Conservation (phyloP, 2,888 invertebrate species). For the Seira ritae region DNA sequence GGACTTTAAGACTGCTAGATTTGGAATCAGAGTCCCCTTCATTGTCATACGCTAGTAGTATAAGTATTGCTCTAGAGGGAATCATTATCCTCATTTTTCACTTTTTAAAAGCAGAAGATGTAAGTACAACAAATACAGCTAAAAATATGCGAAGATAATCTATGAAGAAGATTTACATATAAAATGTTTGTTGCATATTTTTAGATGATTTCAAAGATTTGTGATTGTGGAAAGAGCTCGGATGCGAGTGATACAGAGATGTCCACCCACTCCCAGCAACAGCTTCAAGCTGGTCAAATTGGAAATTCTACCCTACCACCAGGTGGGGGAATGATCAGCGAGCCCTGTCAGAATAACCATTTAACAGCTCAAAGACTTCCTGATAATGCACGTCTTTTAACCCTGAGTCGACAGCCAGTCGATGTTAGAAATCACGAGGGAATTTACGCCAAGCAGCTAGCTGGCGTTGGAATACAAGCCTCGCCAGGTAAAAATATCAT, state of each 20-base stretch:
- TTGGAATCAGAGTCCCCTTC: conserved; percentile 72
- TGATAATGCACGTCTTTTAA: conserved; percentile 69
- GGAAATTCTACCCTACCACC: conserved; percentile 62
- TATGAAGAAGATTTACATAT: neutral
- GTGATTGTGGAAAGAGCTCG: conserved; percentile 73
- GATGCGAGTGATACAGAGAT: conserved; percentile 73
- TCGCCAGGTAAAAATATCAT: conserved; percentile 68
- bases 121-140: conserved; percentile 56
- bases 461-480: conserved; percentile 70
- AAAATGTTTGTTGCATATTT: too few species aligned
- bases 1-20: conserved; percentile 73
- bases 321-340: conserved; percentile 49
- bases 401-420: conserved; percentile 70
- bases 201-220: conserved; percentile 73
- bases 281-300: conserved; percentile 66
- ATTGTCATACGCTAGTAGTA: conserved; percentile 72
- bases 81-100: conserved; percentile 73
- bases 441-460: conserved; percentile 73
- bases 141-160: neutral
- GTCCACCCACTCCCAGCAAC: conserved; percentile 73
- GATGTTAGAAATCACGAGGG: conserved; percentile 72
- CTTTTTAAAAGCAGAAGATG: conserved; percentile 73
- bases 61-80: conserved; percentile 72
- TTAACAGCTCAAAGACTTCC: conserved; percentile 70
- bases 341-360: conserved; percentile 72